Evolutionary conservation across 1,140 invertebrate species (phyloP).

Genomic region (Drosophila gunungcola): DNA sequence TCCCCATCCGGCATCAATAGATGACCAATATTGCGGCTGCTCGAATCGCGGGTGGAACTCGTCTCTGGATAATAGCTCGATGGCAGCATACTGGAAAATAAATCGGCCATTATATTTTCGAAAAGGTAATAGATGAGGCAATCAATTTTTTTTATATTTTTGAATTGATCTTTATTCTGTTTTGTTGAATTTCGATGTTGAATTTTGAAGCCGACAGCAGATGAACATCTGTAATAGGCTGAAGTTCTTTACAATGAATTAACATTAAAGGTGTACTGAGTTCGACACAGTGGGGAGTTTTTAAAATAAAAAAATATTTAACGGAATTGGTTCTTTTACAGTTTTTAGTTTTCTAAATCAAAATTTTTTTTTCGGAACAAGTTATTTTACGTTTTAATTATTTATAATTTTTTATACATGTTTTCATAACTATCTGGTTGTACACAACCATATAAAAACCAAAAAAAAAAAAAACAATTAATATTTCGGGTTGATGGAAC

Average conservation of each 20-base stretch:
- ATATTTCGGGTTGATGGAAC: not conserved
- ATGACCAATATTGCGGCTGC: not conserved
- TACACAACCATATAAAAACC: no score
- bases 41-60: conserved; percentile 1
- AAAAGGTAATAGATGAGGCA: not conserved
- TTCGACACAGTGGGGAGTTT: no score
- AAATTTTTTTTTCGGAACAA: no score
- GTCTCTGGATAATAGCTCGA: conserved; percentile 7
- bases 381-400: no score
- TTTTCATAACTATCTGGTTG: no score
- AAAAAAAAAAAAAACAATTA: no score
- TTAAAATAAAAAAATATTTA: not conserved
- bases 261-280: not conserved
- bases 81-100: conserved; percentile 40
- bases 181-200: conserved; percentile 27
- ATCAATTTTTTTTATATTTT: not conserved
- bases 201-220: conserved; percentile 22
- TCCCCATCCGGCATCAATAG: not conserved
- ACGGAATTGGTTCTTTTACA: not conserved
- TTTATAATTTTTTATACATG: no score
- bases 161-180: not conserved
- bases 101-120: conserved; percentile 35
- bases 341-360: no score
- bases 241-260: not conserved
- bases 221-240: not conserved